A percentile compares a stretch with the other conserved stretches of the same genome.
Evolutionary conservation across 1,140 invertebrate genomes (phyloP).

Genomic region (Spodoptera litura): DNA sequence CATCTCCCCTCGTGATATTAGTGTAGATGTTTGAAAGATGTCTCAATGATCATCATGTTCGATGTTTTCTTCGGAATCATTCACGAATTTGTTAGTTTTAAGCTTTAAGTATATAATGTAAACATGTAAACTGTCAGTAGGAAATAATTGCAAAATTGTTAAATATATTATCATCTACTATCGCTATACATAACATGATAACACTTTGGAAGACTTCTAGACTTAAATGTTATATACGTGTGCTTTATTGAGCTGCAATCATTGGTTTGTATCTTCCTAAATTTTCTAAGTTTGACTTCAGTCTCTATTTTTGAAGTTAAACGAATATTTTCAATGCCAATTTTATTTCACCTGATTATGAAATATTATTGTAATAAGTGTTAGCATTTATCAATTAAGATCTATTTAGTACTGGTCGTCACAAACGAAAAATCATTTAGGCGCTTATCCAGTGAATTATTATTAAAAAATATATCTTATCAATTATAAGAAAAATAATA

Average conservation of each 20-base stretch:
- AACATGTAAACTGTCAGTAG: constrained; percentile 36
- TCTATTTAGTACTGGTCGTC: neutral
- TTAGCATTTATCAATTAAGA: constrained; percentile 25
- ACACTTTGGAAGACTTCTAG: constrained; percentile 35
- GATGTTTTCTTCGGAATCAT: constrained; percentile 61
- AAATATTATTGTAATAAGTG: constrained; percentile 4
- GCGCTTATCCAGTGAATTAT: constrained; percentile 16
- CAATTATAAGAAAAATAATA: constrained; percentile 41
- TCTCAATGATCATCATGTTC: constrained; percentile 55
- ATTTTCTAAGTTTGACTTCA: constrained; percentile 24
- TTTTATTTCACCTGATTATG: neutral
- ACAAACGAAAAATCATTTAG: constrained; percentile 4
- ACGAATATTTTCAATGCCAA: constrained; percentile 14
- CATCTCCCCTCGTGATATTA: constrained; percentile 78
- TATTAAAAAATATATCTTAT: constrained; percentile 34
- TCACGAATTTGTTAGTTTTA: constrained; percentile 79
- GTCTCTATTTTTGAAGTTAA: neutral
- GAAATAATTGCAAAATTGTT: constrained; percentile 40
- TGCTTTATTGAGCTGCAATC: constrained; percentile 49
- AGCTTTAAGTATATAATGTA: constrained; percentile 68
- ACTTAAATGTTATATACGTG: constrained; percentile 9
- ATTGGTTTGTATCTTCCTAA: constrained; percentile 1
- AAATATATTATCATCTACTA: constrained; percentile 30
- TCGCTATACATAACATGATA: constrained; percentile 12
- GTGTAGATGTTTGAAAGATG: constrained; percentile 65